These are phyloP conservation scores for Lepas anatifera DNA, from an alignment of 2,888 invertebrate genomes.

Conservation along the genomic window DNA sequence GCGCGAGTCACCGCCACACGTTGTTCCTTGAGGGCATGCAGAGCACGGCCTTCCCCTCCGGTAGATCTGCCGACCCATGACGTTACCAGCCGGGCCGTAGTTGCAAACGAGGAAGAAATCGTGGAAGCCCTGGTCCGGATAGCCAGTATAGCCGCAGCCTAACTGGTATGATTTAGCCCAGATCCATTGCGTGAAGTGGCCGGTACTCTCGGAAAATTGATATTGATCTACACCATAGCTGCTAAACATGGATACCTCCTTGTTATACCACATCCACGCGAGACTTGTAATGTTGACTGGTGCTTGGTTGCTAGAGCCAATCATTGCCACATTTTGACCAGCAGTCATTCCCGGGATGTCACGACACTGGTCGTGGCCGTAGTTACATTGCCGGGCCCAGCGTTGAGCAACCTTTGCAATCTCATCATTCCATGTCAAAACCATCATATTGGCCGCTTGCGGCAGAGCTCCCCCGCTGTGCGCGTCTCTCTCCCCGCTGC, in stretches of 20 bases:
- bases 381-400: background rate
- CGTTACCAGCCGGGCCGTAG: background rate
- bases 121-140: background rate
- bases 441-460: background rate
- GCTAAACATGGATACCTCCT: background rate
- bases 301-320: background rate
- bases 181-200: background rate
- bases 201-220: background rate
- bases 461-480: background rate
- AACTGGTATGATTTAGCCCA: background rate
- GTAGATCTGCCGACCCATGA: background rate
- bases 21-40: background rate
- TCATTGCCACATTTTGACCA: background rate
- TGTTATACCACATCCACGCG: background rate
- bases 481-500: background rate
- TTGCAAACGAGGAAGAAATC: background rate
- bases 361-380: background rate
- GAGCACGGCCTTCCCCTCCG: background rate
- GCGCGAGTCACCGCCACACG: background rate
- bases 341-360: background rate
- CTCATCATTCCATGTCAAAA: background rate
- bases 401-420: background rate
- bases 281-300: background rate
- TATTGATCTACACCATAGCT: background rate
- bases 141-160: background rate